These are phyloP conservation scores for Muricea muricata DNA, from an alignment of 92 coral and sea anemone genomes.

Conservation along the genomic window DNA sequence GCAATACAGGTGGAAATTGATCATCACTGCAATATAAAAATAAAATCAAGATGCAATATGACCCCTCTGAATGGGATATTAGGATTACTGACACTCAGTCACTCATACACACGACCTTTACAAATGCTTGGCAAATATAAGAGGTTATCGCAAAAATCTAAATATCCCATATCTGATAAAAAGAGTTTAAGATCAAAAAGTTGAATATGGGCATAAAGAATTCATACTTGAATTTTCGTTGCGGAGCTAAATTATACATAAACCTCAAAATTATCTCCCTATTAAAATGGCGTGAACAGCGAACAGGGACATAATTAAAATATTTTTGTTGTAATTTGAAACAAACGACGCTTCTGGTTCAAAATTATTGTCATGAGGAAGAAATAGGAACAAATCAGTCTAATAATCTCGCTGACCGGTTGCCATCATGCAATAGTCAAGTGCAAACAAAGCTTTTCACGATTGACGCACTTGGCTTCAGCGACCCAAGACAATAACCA, in stretches of 20 bases:
- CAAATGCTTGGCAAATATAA: not conserved
- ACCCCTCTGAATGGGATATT: too few species aligned
- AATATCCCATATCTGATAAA: not conserved
- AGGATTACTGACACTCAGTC: too few species aligned
- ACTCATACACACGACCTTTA: not conserved
- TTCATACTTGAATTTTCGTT: not conserved
- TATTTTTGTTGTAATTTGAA: not conserved
- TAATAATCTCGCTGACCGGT: not conserved
- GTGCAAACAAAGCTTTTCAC: not conserved
- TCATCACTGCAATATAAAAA: not conserved
- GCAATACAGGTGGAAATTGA: too few species aligned
- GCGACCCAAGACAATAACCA: not conserved
- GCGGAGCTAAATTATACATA: constrained; percentile 2
- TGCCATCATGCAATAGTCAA: not conserved
- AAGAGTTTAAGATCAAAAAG: not conserved
- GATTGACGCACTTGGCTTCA: not conserved
- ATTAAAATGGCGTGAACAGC: not conserved
- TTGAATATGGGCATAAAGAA: not conserved
- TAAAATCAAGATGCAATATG: not conserved
- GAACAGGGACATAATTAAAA: constrained; percentile 6
- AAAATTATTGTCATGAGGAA: not conserved
- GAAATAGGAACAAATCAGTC: not conserved
- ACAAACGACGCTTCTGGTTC: not conserved
- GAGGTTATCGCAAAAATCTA: not conserved
- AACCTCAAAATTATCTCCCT: not conserved